These are phyloP conservation scores for Thinocorus orbignyianus DNA, from an alignment of 2,113 vertebrate species.

Conservation along the genomic window DNA sequence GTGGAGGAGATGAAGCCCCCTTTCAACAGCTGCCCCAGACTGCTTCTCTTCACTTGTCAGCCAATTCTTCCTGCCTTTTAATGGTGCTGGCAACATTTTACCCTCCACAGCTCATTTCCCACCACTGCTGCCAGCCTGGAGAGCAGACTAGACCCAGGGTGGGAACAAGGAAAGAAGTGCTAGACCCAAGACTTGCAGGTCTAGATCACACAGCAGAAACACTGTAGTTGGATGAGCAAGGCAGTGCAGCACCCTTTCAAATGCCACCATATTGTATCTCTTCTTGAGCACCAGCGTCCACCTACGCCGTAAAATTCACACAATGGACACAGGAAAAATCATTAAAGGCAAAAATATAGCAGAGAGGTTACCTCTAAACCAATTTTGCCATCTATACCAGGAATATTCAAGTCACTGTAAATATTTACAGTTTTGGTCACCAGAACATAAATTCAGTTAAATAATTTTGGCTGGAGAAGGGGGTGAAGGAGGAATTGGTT, in stretches of 20 bases:
- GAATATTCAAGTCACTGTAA: neutral
- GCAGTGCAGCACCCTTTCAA: neutral
- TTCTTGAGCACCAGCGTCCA: neutral
- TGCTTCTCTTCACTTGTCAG: conserved; percentile 20
- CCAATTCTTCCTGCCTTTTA: conserved; percentile 43
- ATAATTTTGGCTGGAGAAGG: neutral
- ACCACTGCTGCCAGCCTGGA: conserved; percentile 11
- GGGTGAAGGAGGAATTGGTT: neutral
- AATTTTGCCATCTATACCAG: neutral
- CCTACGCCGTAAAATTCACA: neutral
- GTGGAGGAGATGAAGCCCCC: conserved; percentile 6
- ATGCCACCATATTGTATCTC: neutral
- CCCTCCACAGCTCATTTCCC: neutral
- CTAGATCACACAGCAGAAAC: neutral
- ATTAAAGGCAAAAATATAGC: neutral
- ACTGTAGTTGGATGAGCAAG: neutral
- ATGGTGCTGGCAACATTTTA: conserved; percentile 1
- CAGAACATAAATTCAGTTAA: neutral
- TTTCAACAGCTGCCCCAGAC: conserved; percentile 47
- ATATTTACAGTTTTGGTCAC: neutral
- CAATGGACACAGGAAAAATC: fast-evolving
- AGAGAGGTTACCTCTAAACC: neutral
- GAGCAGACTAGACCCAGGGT: neutral
- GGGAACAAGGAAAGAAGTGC: neutral
- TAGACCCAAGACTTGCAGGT: neutral